Percentiles rank a stretch among this genome's conserved stretches.
Evolutionary conservation across 2,797 vertebrate species (phyloP).

Genomic region (Danio kyathit): DNA sequence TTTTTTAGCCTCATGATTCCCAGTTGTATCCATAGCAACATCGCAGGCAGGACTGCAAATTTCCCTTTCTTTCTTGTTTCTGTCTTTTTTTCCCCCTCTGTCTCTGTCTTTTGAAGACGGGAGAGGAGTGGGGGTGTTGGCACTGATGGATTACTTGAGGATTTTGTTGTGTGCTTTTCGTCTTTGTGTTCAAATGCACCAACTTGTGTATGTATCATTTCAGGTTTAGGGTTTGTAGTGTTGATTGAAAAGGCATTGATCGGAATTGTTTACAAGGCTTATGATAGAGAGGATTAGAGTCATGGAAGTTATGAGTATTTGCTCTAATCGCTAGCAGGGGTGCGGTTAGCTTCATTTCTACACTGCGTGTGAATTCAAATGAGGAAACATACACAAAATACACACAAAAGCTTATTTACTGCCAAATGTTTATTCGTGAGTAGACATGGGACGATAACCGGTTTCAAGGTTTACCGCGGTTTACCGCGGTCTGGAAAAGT

Average conservation of each 20-base stretch:
- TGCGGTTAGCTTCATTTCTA: not conserved
- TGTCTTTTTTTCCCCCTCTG: conserved; percentile 21
- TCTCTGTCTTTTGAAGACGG: conserved; percentile 26
- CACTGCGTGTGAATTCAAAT: not conserved
- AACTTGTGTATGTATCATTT: conserved; percentile 31
- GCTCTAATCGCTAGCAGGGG: conserved; percentile 7
- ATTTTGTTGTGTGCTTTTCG: conserved; percentile 28
- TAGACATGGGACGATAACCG: no score
- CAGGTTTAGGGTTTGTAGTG: conserved; percentile 39
- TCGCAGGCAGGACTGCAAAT: conserved; percentile 40
- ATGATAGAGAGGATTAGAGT: conserved; percentile 5
- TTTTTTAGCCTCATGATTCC: conserved; percentile 25
- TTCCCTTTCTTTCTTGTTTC: conserved; percentile 28
- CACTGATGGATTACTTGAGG: conserved; percentile 57
- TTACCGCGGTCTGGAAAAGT: no score
- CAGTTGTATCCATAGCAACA: conserved; percentile 63
- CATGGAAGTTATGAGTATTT: not conserved
- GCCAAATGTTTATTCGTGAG: not conserved
- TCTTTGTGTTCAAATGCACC: conserved; percentile 30
- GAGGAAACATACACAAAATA: not conserved
- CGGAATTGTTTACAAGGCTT: conserved; percentile 23
- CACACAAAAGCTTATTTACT: not conserved
- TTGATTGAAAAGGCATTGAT: conserved; percentile 26
- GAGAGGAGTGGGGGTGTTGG: conserved; percentile 49
- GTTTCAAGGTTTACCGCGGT: no score